phyloP scores from a whole-genome alignment of 2,113 vertebrate genomes.

The Eclectus roratus region DNA sequence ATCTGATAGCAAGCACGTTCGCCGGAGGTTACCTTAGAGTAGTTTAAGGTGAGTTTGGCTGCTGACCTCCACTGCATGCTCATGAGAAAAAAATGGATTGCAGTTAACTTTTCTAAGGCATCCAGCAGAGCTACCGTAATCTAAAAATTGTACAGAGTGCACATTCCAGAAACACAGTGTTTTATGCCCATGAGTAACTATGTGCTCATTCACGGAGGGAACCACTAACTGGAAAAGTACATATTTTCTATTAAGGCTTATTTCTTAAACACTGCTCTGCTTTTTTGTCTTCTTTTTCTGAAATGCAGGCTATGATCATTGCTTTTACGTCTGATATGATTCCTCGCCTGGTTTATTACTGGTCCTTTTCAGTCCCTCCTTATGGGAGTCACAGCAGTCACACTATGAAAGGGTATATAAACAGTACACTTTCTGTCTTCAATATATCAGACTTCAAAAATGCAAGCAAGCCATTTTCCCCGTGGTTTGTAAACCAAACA shows the following conservation, averaged over 20 bases:
- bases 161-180: neutral
- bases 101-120: neutral
- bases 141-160: neutral
- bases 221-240: neutral
- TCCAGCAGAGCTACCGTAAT: neutral
- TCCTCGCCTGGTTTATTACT: slow-evolving; percentile 93
- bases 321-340: slow-evolving; percentile 97
- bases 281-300: slow-evolving; percentile 32
- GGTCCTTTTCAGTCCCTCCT: slow-evolving; percentile 89
- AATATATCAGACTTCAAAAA: slow-evolving; percentile 77
- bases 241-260: neutral
- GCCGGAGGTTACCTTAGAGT: neutral
- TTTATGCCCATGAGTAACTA: neutral
- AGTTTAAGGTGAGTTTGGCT: neutral
- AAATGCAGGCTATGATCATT: slow-evolving; percentile 88
- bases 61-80: neutral
- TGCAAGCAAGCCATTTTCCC: slow-evolving; percentile 63
- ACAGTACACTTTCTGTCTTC: slow-evolving; percentile 87
- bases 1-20: neutral
- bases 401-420: slow-evolving; percentile 92
- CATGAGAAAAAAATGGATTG: neutral
- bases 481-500: slow-evolving; percentile 59
- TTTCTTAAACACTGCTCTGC: neutral
- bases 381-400: slow-evolving; percentile 71
- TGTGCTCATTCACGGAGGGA: slow-evolving; percentile 2